Conservation (phyloP, 1,140 invertebrate species). For the Notospermus geniculatus region DNA sequence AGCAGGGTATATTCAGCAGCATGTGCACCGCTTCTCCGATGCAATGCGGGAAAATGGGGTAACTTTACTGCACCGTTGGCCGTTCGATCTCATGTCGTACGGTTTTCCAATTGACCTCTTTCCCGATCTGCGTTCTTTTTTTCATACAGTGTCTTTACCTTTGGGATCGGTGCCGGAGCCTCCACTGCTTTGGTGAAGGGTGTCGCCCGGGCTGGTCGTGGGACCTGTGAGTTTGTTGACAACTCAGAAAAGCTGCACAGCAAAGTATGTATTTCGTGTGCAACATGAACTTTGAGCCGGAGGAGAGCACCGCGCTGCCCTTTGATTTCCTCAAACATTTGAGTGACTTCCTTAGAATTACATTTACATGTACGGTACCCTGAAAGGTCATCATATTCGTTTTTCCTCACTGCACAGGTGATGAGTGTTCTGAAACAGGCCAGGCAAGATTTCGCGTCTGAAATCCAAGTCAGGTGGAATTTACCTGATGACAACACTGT, state of each 20-base stretch:
- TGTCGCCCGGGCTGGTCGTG: constrained; percentile 48
- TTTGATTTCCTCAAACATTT: too few species aligned
- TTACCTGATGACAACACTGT: constrained; percentile 14
- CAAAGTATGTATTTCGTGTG: constrained; percentile 38
- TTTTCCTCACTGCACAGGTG: constrained; percentile 22
- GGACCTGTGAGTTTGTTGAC: constrained; percentile 47
- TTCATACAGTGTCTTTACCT: constrained; percentile 42
- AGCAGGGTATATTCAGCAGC: too few species aligned
- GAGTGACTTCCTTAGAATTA: too few species aligned
- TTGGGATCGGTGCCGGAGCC: constrained; percentile 50
- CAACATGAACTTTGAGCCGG: too few species aligned
- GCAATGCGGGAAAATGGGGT: too few species aligned
- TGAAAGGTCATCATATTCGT: too few species aligned
- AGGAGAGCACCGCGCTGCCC: too few species aligned
- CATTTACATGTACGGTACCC: too few species aligned
- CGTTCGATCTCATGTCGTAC: too few species aligned
- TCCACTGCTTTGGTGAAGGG: constrained; percentile 51
- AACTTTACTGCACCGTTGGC: too few species aligned
- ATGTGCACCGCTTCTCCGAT: too few species aligned
- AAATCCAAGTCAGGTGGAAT: constrained; percentile 30
- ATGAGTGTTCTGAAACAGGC: constrained; percentile 44
- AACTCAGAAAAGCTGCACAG: constrained; percentile 43
- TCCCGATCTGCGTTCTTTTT: not conserved
- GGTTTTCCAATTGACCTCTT: too few species aligned
- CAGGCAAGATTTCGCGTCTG: constrained; percentile 45